These are phyloP conservation scores for Cygnus olor DNA, from an alignment of 2,797 vertebrate species.

Conservation along the genomic window DNA sequence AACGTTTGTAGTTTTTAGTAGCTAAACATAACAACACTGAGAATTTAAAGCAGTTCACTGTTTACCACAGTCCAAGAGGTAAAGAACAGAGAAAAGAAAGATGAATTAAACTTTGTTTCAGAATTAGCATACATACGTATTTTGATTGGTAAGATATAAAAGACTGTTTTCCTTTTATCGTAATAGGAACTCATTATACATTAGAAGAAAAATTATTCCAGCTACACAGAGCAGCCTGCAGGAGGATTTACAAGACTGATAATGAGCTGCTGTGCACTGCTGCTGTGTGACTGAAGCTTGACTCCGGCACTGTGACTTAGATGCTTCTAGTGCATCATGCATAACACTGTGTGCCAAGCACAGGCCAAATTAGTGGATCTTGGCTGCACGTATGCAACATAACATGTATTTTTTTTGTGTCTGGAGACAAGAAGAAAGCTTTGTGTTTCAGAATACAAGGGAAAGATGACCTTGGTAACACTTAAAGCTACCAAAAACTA, in stretches of 20 bases:
- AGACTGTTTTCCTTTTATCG: background rate
- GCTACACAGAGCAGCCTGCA: conserved; percentile 8
- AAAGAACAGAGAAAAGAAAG: conserved; percentile 9
- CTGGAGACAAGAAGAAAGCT: background rate
- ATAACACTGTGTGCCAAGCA: background rate
- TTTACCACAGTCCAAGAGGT: background rate
- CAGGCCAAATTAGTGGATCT: background rate
- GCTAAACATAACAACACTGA: background rate
- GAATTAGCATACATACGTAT: background rate
- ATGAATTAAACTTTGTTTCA: background rate
- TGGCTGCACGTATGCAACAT: background rate
- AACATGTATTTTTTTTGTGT: background rate
- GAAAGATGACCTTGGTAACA: background rate
- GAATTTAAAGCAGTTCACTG: background rate
- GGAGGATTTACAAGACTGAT: conserved; percentile 17
- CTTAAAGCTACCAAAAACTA: background rate
- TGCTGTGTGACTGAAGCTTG: background rate
- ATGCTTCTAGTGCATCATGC: background rate
- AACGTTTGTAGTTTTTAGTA: background rate
- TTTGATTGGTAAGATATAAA: background rate
- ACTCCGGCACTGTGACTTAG: background rate
- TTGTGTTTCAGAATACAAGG: background rate
- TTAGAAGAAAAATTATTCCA: background rate
- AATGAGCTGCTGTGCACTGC: background rate
- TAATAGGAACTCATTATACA: background rate